Evolutionary conservation across 2,888 invertebrate genomes (phyloP).

Genomic region (Mimachlamys varia): DNA sequence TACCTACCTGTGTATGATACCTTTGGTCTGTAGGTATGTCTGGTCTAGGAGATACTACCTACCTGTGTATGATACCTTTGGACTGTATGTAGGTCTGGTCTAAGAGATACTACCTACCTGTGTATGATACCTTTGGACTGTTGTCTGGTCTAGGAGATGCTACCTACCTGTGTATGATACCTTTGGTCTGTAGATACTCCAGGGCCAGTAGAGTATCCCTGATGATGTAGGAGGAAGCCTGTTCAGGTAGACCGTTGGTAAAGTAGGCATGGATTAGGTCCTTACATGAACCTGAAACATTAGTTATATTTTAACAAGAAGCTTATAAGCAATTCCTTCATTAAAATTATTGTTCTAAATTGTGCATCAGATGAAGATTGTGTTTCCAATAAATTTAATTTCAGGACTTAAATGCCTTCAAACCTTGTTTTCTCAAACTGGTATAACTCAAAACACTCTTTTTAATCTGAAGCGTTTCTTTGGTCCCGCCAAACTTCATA

Average conservation of each 20-base stretch:
- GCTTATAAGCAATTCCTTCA: neutral
- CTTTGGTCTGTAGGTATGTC: neutral
- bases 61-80: neutral
- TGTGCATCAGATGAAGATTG: too few species aligned
- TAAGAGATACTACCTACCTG: neutral
- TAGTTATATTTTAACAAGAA: neutral
- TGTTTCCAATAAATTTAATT: too few species aligned
- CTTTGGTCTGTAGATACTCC: conserved; percentile 92
- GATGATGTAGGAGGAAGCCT: conserved; percentile 90
- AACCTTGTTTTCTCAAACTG: too few species aligned
- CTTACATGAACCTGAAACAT: conserved; percentile 86
- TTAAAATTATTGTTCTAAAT: neutral
- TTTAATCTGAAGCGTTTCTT: too few species aligned
- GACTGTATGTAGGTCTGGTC: neutral
- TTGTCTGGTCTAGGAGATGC: neutral
- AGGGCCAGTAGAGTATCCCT: conserved; percentile 90
- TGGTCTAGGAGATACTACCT: neutral
- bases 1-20: neutral
- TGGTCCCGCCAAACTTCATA: too few species aligned
- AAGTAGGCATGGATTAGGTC: conserved; percentile 90
- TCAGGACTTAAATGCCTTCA: too few species aligned
- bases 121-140: neutral
- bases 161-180: conserved; percentile 91
- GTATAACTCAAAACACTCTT: too few species aligned
- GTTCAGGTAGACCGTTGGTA: conserved; percentile 90